These are phyloP conservation scores for Phoxinus phoxinus DNA, from an alignment of 2,113 vertebrate genomes.

Conservation along the genomic window DNA sequence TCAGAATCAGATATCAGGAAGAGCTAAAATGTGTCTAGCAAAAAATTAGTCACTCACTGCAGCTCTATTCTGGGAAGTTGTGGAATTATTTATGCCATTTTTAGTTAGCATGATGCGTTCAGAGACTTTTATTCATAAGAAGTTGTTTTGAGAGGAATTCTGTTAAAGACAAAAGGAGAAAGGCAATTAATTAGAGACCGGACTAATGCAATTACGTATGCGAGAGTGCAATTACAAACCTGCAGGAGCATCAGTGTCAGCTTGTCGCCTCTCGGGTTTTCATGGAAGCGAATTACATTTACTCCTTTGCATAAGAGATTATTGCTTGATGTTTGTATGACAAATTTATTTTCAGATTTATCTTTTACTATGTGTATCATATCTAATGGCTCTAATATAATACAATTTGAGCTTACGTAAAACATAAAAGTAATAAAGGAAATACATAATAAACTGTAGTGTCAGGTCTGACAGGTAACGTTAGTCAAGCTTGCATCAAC, in stretches of 20 bases:
- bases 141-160: conserved; percentile 5
- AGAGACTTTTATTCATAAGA: background rate
- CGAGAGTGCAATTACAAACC: conserved; percentile 58
- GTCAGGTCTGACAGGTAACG: no score
- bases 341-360: background rate
- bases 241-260: conserved; percentile 46
- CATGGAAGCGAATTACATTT: background rate
- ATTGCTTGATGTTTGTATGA: background rate
- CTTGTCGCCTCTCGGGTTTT: conserved; percentile 29
- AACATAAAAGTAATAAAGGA: background rate
- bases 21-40: background rate
- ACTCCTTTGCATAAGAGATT: background rate
- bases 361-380: background rate
- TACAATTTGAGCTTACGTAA: no score
- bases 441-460: no score
- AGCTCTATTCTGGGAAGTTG: background rate
- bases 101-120: background rate
- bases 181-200: conserved; percentile 38
- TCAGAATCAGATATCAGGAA: conserved; percentile 8
- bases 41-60: conserved; percentile 12
- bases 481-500: no score
- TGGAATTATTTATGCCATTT: background rate
- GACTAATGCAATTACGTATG: conserved; percentile 51
- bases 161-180: conserved; percentile 24
- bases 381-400: background rate